phyloP scores from a whole-genome alignment of 2,797 vertebrate genomes.

The Acanthurus tractus region DNA sequence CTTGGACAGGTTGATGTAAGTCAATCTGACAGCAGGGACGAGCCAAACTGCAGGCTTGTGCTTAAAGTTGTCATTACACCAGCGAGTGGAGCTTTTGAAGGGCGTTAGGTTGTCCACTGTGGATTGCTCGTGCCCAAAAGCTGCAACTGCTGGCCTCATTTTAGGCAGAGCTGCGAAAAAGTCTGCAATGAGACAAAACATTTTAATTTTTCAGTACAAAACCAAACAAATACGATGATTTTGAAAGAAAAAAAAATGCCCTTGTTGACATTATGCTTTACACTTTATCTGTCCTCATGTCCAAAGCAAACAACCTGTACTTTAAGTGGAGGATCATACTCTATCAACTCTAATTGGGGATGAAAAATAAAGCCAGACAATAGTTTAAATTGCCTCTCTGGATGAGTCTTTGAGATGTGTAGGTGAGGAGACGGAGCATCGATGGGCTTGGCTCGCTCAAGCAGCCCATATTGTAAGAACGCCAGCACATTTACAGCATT shows the following conservation, averaged over 20 bases:
- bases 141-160: slow-evolving; percentile 6
- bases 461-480: slow-evolving; percentile 60
- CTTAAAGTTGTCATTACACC: slow-evolving; percentile 58
- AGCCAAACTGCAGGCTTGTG: slow-evolving; percentile 59
- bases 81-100: slow-evolving; percentile 58
- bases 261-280: neutral
- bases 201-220: neutral
- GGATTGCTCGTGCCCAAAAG: slow-evolving; percentile 16
- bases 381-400: slow-evolving; percentile 73
- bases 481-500: slow-evolving; percentile 76
- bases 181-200: neutral
- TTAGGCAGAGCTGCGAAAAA: neutral
- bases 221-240: slow-evolving; percentile 4
- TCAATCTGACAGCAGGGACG: slow-evolving; percentile 64
- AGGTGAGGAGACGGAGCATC: slow-evolving; percentile 59
- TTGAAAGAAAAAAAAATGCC: neutral
- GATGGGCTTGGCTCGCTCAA: slow-evolving; percentile 56
- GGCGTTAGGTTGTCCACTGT: slow-evolving; percentile 46
- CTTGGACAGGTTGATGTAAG: slow-evolving; percentile 64
- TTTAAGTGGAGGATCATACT: slow-evolving; percentile 5
- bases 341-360: slow-evolving; percentile 34
- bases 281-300: neutral
- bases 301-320: slow-evolving; percentile 16
- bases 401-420: slow-evolving; percentile 53
- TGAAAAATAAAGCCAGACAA: slow-evolving; percentile 65